Base-by-base conservation (phyloP, 2,888 invertebrate genomes). In the Nipponacmea schrenckii region DNA sequence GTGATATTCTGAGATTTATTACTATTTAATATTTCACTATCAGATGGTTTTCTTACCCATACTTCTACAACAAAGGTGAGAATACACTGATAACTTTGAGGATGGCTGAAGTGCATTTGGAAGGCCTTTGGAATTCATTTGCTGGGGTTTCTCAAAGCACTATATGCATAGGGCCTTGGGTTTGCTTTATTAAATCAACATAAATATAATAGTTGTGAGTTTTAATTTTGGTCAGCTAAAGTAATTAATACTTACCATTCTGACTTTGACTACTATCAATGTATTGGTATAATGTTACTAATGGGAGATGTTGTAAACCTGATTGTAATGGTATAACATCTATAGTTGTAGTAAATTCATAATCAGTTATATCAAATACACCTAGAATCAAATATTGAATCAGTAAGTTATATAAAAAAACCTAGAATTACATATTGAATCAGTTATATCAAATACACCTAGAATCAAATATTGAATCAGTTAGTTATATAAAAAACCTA, bases 291-390 rank as follows among this genome's bases (percentile, higher is more conserved):
- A 97, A 91, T 68, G 96, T 91, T 73, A 97, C 94, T 68, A 94
- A 92, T 4, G 97, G 97, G 80, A 97, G 91, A 12, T 96, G 96
- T 77, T 97, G 91, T 87, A 94, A 95, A 26, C 97, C 97, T 27
- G 95, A 94, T 27, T 93, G 93, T n/a, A 97, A 90, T 3, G 97
- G 97, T 94, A 97, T 95, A 48, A 97, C 95, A 83, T 97, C 96
- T 78, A 97, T 89, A 0, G 93, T 92, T 66, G 96, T 94, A 63
- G 91, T 92, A 88, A 95, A 94, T 74, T 87, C 87, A 14, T 92
- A 91, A 72, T 92, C 91, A 73, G 92, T 68, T 26, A 83, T 64
- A 5, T 72, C 92, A 79, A 94, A 92, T 5, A 94, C 93, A 73
- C 94, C 94, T 94, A 84, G 0, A 89, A 89, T 15, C 26, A 56